Evolutionary conservation across 2,113 vertebrate species (phyloP), one percentile per base, ranked within the genome.

Genomic region (Macquaria australasica): DNA sequence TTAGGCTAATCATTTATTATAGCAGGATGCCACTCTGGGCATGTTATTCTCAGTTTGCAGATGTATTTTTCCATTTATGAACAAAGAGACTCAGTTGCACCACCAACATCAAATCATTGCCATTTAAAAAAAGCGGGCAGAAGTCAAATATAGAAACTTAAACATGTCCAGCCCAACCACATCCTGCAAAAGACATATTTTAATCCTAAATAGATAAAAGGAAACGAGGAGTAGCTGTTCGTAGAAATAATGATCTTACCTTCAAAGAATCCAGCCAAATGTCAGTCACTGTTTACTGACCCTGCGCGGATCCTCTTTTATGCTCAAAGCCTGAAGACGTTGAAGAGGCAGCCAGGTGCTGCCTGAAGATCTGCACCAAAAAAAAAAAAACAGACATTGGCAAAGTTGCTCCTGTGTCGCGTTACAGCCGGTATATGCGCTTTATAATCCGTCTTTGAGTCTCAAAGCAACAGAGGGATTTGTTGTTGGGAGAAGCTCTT

Each of bases 341-440:
- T 64, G 6, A 56, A 39, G 55, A 83, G 4, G 78, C 56, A 39
- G 60, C 31, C 75, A 81, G 77, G 55, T 78, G 69, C 72, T 25
- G 75, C 21, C 53, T 56, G 53, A 23, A 59, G 64, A 73, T 75
- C 77, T 73, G 73, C 72, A n/a, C 63, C 69, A 53, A 55, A 51
- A 5, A 25, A 6, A 31, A 8, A n/a, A 4, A 55, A 16, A 56
- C 8, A 62, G 39, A 74, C 37, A 39, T 37, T n/a, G 39, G 3
- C 34, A 87, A 90, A 93, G 91, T 93, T 91, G 68, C 23, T 59
- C 62, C 68, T 14, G 50, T 20, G 41, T 91, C 63, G 28, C 21
- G 60, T 64, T 11, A 0, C 16, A 74, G 37, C 2, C 51, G 53
- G 23, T 16, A 5, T 4, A 1, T 6, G 43, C 21, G 50, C 21